Evolutionary conservation across 2,888 invertebrate genomes (phyloP), one percentile per base, ranked within the genome.

Genomic region (Sarcophaga subvicina): DNA sequence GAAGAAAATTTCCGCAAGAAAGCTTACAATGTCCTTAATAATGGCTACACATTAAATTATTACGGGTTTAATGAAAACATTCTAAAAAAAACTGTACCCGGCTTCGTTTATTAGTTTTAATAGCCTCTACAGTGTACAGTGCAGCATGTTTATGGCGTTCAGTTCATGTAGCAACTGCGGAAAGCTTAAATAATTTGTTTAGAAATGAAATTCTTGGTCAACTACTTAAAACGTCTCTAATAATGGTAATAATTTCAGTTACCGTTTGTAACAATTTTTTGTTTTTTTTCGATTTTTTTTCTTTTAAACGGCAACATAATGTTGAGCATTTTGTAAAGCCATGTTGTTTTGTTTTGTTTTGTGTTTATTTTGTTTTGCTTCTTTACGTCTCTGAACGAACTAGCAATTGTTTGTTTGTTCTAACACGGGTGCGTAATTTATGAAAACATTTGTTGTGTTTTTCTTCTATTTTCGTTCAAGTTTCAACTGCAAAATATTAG

Each of bases 351-450:
- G 12, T 54, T 22, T 22, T 22, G 22, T 22, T 11, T 49, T 49
- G 11, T 49, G 47, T 49, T 12, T 12, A 3, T 12, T 49, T 49
- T 11, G 49, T 49, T 49, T 49, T 14, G 3, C 2, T 54, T 54
- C 8, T 37, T 37, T 37, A 10, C 37, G 8, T 37, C 37, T 37
- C 8, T 6, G 6, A 6, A 37, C 6, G 49, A 4, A 49, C 11
- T 3, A 14, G 49, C 49, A 49, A 49, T 37, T 71, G 27, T 77
- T 62, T 45, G 71, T 75, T 83, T 49, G n/a, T 76, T 73, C 75
- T 67, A 82, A 84, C 76, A 82, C 76, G 45, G 47, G 84, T 87
- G 87, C 87, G 87, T 87, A 84, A 84, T 83, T 77, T 80, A 75
- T 82, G 82, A 80, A 77, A 80, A 80, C 45, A 71, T 66, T 59